phyloP scores from a whole-genome alignment of 1,140 invertebrate genomes.

The Branchinecta lynchi region DNA sequence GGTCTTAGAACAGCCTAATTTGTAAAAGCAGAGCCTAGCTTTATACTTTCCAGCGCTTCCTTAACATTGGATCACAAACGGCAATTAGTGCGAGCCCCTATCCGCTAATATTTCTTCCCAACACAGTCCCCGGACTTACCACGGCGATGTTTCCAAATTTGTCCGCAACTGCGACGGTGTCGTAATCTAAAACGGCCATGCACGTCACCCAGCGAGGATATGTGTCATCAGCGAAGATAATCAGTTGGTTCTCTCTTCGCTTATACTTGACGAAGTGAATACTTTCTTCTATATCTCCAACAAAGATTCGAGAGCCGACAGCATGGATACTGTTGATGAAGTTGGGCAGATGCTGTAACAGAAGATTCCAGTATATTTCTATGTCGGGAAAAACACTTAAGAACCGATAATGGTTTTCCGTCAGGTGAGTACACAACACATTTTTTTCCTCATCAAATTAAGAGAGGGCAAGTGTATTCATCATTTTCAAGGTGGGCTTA shows the following conservation, averaged over 20 bases:
- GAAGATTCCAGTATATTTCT: slow-evolving; percentile 16
- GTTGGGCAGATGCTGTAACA: slow-evolving; percentile 74
- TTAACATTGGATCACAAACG: no score
- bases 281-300: slow-evolving; percentile 92
- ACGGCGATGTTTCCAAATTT: slow-evolving; percentile 97
- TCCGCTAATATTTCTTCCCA: no score
- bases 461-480: neutral
- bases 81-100: no score
- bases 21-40: no score
- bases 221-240: slow-evolving; percentile 96
- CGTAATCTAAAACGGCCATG: slow-evolving; percentile 84
- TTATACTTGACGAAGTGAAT: slow-evolving; percentile 93
- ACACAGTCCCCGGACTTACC: slow-evolving; percentile 37
- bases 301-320: slow-evolving; percentile 82
- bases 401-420: neutral
- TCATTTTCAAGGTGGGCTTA: no score
- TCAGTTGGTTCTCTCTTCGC: slow-evolving; percentile 87
- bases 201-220: slow-evolving; percentile 90
- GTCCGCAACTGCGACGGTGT: slow-evolving; percentile 88
- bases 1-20: no score
- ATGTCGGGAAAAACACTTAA: slow-evolving; percentile 17
- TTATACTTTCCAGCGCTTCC: no score
- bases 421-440: slow-evolving; percentile 1
- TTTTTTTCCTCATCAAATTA: neutral
- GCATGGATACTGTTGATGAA: slow-evolving; percentile 83